phyloP scores from a whole-genome alignment of 2,888 invertebrate genomes.

The Cetonia aurata region DNA sequence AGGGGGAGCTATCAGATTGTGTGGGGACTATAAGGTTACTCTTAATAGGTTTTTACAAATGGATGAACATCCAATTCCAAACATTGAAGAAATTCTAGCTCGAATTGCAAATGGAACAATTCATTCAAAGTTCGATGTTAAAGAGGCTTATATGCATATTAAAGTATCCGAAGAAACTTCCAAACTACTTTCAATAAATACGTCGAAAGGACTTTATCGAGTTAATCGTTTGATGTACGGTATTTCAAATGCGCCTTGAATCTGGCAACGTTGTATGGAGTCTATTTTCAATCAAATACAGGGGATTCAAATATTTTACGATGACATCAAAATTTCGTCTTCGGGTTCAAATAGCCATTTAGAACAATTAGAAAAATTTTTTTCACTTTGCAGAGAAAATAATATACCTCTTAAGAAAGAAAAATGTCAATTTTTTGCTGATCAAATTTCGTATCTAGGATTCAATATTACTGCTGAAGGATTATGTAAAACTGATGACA shows the following conservation, averaged over 20 bases:
- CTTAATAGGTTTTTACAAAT: too few species aligned
- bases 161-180: background rate
- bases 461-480: conserved; percentile 7
- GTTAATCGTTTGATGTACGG: background rate
- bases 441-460: conserved; percentile 19
- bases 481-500: conserved; percentile 24
- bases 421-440: background rate
- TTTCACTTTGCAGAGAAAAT: background rate
- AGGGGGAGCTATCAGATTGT: too few species aligned
- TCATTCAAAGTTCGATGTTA: conserved; percentile 1
- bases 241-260: background rate
- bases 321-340: background rate
- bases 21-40: too few species aligned
- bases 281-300: background rate
- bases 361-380: background rate
- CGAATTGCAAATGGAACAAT: background rate
- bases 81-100: background rate
- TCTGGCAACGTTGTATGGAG: background rate
- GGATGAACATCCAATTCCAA: background rate
- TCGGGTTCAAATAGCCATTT: background rate
- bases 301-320: background rate
- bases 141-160: background rate
- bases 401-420: background rate
- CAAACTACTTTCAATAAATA: background rate
- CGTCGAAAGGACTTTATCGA: background rate